A percentile compares a stretch with the other conserved stretches of the same genome.
These are phyloP conservation scores for Adineta ricciae DNA, from an alignment of 2,888 invertebrate genomes.

Conservation along the genomic window DNA sequence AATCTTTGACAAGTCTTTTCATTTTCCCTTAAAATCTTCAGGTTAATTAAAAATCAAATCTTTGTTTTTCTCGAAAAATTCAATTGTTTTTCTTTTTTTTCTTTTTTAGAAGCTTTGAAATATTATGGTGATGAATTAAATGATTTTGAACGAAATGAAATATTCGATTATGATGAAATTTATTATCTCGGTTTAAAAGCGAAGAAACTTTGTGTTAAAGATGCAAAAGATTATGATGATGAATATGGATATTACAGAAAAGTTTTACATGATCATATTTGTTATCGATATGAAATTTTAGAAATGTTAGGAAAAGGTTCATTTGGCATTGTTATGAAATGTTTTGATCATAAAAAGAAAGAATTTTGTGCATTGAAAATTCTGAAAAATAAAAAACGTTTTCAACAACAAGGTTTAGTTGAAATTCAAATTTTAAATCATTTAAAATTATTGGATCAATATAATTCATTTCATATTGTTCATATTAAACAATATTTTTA, in stretches of 20 bases:
- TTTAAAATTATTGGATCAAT: slow-evolving; percentile 74
- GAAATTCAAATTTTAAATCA: slow-evolving; percentile 87
- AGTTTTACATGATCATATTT: slow-evolving; percentile 77
- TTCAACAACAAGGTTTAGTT: slow-evolving; percentile 87
- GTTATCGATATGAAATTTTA: slow-evolving; percentile 80
- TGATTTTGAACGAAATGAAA: slow-evolving; percentile 78
- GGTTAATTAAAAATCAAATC: not conserved
- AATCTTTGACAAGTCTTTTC: not conserved
- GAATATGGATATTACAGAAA: slow-evolving; percentile 70
- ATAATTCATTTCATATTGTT: slow-evolving; percentile 76
- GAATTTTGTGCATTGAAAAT: slow-evolving; percentile 88
- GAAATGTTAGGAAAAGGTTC: slow-evolving; percentile 92
- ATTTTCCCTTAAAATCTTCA: not conserved
- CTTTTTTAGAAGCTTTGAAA: slow-evolving; percentile 23
- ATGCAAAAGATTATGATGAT: slow-evolving; percentile 44
- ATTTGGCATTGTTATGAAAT: slow-evolving; percentile 86
- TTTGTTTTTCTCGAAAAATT: too few relatives aligned
- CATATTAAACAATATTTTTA: slow-evolving; percentile 94
- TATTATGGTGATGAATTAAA: slow-evolving; percentile 59
- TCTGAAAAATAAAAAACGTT: slow-evolving; percentile 60
- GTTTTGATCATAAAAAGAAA: slow-evolving; percentile 81
- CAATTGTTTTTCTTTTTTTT: not conserved
- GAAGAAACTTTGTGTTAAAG: slow-evolving; percentile 41
- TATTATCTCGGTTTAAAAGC: slow-evolving; percentile 66
- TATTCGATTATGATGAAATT: slow-evolving; percentile 75